These are phyloP conservation scores for Phyllotreta cruciferae DNA, from an alignment of 2,888 invertebrate genomes.

Conservation along the genomic window DNA sequence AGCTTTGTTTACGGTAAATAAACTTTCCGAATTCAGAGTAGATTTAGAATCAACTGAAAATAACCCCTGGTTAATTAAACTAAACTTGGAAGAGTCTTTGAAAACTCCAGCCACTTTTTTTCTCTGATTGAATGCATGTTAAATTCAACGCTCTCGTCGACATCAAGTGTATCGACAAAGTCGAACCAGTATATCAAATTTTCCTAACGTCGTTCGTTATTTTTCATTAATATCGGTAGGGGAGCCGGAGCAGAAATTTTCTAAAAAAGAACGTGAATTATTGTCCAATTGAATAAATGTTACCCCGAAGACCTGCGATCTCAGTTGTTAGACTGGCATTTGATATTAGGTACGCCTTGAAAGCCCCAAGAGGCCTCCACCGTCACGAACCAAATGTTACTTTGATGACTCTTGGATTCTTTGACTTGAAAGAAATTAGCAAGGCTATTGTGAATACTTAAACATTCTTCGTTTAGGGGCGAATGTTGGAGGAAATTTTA, in stretches of 20 bases:
- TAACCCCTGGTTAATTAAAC: constrained; percentile 9
- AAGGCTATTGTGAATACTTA: constrained; percentile 7
- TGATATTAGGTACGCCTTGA: constrained; percentile 35
- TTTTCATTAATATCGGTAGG: constrained; percentile 1
- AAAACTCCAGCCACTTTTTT: too few species aligned
- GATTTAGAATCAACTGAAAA: constrained; percentile 11
- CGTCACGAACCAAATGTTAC: constrained; percentile 30
- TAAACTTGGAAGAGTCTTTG: not conserved
- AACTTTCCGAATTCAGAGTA: constrained; percentile 7
- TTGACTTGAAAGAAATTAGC: constrained; percentile 20
- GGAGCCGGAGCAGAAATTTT: not conserved
- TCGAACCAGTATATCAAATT: not conserved
- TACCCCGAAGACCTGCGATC: constrained; percentile 32
- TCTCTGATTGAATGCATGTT: too few species aligned
- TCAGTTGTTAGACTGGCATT: constrained; percentile 21
- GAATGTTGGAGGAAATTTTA: not conserved
- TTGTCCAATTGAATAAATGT: constrained; percentile 30
- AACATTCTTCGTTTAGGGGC: not conserved
- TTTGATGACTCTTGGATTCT: constrained; percentile 27
- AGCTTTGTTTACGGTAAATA: constrained; percentile 10
- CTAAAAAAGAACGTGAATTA: constrained; percentile 10
- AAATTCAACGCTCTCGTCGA: too few species aligned
- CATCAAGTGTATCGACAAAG: too few species aligned
- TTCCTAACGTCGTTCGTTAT: not conserved
- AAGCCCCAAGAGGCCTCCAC: constrained; percentile 21